Conservation (phyloP, 2,888 invertebrate genomes). For the Lepidochrysops patricia region DNA sequence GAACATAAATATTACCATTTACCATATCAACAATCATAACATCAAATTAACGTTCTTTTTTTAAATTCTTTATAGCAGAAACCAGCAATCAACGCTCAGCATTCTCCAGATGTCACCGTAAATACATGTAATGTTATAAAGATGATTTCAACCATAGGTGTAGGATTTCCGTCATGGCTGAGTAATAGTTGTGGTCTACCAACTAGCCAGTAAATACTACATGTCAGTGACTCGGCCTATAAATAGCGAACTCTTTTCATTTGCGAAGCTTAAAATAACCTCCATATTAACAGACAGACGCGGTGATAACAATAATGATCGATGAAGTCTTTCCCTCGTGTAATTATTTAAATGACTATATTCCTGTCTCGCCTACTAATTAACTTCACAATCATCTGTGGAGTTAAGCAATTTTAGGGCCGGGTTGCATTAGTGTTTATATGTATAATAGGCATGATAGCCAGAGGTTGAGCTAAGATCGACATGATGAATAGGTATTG, state of each 20-base stretch:
- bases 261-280: constrained; percentile 43
- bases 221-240: constrained; percentile 52
- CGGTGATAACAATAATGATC: constrained; percentile 55
- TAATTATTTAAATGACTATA: constrained; percentile 56
- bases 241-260: constrained; percentile 44
- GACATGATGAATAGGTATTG: no score
- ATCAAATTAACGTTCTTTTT: no score
- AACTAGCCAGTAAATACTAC: constrained; percentile 27
- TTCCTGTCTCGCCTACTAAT: constrained; percentile 36
- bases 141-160: background rate
- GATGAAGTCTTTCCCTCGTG: constrained; percentile 36
- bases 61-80: no score
- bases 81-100: no score
- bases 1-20: no score
- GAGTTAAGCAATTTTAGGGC: no score
- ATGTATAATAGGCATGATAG: no score
- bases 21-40: no score
- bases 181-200: constrained; percentile 30
- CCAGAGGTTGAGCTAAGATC: no score
- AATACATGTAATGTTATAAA: no score
- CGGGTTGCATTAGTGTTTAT: no score
- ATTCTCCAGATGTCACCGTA: no score
- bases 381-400: background rate
- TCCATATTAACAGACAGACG: constrained; percentile 54
- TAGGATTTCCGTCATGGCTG: constrained; percentile 24